Percentiles rank a stretch among this genome's conserved stretches.
Conservation (phyloP, 2,888 invertebrate genomes). For the Erebia aethiops region DNA sequence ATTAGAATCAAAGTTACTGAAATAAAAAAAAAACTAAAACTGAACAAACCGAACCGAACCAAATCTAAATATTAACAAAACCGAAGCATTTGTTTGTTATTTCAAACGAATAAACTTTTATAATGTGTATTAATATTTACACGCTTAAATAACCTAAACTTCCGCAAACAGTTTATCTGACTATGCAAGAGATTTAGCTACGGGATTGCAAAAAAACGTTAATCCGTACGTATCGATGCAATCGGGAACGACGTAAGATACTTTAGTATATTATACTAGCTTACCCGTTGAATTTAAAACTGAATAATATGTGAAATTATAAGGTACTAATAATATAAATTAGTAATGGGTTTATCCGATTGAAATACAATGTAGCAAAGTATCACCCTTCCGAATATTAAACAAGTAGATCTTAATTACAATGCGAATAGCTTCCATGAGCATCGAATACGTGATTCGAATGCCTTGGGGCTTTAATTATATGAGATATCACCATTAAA, state of each 20-base stretch:
- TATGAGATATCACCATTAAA: too few relatives aligned
- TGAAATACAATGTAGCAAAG: slow-evolving; percentile 36
- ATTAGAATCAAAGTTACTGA: background rate
- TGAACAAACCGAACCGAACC: too few relatives aligned
- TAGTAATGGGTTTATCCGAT: background rate
- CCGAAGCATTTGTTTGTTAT: too few relatives aligned
- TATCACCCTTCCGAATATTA: slow-evolving; percentile 52
- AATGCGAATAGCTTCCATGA: slow-evolving; percentile 48
- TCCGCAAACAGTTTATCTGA: too few relatives aligned
- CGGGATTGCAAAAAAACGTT: too few relatives aligned
- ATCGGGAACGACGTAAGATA: background rate
- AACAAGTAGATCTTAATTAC: slow-evolving; percentile 48
- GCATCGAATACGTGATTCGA: slow-evolving; percentile 55
- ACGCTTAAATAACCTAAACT: too few relatives aligned
- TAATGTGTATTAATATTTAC: too few relatives aligned
- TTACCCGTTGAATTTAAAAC: too few relatives aligned
- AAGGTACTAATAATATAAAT: background rate
- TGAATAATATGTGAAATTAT: background rate
- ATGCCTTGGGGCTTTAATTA: slow-evolving; percentile 48
- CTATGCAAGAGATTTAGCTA: too few relatives aligned
- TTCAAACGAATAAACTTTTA: too few relatives aligned
- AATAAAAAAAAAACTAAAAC: background rate
- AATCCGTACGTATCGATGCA: too few relatives aligned
- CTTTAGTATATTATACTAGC: background rate
- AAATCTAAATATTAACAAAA: background rate